phyloP scores from a whole-genome alignment of 2,888 invertebrate genomes.

The Palloptera scutellata region DNA sequence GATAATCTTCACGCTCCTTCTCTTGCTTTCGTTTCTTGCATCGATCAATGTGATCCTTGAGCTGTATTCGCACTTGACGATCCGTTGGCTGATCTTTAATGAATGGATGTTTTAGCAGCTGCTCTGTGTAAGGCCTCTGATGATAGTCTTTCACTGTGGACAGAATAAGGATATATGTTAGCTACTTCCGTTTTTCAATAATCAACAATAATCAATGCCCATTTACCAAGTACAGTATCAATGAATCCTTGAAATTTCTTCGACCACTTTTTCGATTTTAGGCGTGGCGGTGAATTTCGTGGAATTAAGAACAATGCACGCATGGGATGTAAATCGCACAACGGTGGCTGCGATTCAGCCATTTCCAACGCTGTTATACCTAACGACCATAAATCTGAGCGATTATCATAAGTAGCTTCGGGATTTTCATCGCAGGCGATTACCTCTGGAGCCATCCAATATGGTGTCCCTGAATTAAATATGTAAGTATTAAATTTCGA shows the following conservation, averaged over 20 bases:
- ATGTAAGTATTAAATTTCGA: no score
- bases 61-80: slow-evolving; percentile 95
- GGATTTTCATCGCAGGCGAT: slow-evolving; percentile 99
- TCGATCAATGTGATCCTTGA: slow-evolving; percentile 98
- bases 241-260: slow-evolving; percentile 98
- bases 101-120: slow-evolving; percentile 95
- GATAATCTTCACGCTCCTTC: slow-evolving; percentile 80
- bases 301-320: slow-evolving; percentile 98
- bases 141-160: slow-evolving; percentile 93
- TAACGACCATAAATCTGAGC: slow-evolving; percentile 89
- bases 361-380: slow-evolving; percentile 99
- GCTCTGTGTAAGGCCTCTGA: slow-evolving; percentile 97
- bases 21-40: slow-evolving; percentile 95
- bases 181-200: not conserved
- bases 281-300: slow-evolving; percentile 95
- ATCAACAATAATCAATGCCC: not conserved
- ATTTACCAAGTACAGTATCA: slow-evolving; percentile 84
- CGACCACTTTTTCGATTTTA: slow-evolving; percentile 98
- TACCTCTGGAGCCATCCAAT: slow-evolving; percentile 99
- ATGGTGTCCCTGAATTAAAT: slow-evolving; percentile 78
- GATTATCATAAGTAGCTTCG: slow-evolving; percentile 99
- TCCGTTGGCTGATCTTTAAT: slow-evolving; percentile 99
- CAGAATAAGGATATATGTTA: not conserved
- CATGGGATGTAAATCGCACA: slow-evolving; percentile 99
- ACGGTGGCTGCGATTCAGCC: slow-evolving; percentile 99